Conservation (phyloP, 2,888 invertebrate species). For the Herminia tarsipennalis region DNA sequence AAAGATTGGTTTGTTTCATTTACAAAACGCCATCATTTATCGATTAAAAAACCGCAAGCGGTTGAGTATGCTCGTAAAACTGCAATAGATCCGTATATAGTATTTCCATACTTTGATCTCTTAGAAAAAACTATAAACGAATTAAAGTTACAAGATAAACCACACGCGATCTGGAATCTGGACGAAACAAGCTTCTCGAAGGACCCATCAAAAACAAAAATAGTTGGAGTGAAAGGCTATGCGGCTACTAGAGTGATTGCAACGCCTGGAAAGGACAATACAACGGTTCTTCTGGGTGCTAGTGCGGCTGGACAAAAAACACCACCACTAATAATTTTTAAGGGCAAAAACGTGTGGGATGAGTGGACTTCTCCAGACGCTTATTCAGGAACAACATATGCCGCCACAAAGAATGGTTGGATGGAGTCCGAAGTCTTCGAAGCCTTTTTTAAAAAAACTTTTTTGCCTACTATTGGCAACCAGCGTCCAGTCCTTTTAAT, state of each 20-base stretch:
- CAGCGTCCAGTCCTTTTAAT: constrained; percentile 35
- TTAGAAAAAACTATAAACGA: not conserved
- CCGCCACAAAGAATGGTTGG: constrained; percentile 50
- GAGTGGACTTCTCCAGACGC: constrained; percentile 34
- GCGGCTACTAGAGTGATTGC: not conserved
- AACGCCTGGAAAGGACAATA: constrained; percentile 25
- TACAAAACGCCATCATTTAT: constrained; percentile 6
- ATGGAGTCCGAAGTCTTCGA: constrained; percentile 48
- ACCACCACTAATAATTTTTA: not conserved
- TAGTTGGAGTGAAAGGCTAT: constrained; percentile 33
- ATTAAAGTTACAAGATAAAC: not conserved
- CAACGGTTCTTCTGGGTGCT: constrained; percentile 13
- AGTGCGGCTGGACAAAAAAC: not conserved
- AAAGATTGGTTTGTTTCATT: constrained; percentile 8
- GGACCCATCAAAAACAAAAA: constrained; percentile 36
- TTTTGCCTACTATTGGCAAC: constrained; percentile 27
- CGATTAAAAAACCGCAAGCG: constrained; percentile 30
- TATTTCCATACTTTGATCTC: constrained; percentile 22
- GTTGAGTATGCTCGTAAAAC: constrained; percentile 27
- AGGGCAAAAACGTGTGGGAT: constrained; percentile 45
- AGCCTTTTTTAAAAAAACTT: constrained; percentile 20
- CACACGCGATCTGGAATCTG: constrained; percentile 14
- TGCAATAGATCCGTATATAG: constrained; percentile 19
- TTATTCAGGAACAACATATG: constrained; percentile 25
- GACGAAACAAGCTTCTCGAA: constrained; percentile 38